phyloP scores from a whole-genome alignment of 2,888 invertebrate species.

The Julus scanicus region DNA sequence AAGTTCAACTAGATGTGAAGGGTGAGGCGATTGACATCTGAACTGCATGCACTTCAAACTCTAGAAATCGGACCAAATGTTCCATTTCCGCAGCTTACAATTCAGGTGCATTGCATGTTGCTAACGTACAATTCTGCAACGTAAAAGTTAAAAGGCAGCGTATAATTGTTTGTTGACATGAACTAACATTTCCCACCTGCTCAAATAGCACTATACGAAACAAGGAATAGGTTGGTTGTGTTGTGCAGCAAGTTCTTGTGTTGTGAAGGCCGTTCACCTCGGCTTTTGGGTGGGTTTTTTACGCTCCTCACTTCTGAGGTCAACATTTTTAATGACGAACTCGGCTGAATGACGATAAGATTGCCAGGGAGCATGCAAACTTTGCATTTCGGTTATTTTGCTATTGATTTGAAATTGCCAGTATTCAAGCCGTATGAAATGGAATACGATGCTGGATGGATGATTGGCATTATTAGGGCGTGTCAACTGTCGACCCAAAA shows the following conservation, averaged over 20 bases:
- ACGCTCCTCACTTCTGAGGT: neutral
- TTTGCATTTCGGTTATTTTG: neutral
- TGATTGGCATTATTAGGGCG: neutral
- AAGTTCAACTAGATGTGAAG: neutral
- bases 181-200: constrained; percentile 38
- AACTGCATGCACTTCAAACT: neutral
- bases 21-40: neutral
- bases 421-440: neutral
- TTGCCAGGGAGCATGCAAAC: constrained; percentile 2
- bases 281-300: neutral
- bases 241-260: neutral
- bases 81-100: neutral
- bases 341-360: constrained; percentile 13
- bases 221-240: neutral
- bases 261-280: constrained; percentile 31
- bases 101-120: neutral
- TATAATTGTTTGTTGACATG: constrained; percentile 39
- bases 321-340: constrained; percentile 28
- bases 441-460: neutral
- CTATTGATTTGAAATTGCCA: neutral
- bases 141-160: neutral
- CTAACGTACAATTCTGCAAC: neutral
- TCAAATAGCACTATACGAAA: neutral
- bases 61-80: neutral
- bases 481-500: neutral